These are phyloP conservation scores for Slavum lentiscoides DNA, from an alignment of 2,888 invertebrate genomes.

Conservation along the genomic window DNA sequence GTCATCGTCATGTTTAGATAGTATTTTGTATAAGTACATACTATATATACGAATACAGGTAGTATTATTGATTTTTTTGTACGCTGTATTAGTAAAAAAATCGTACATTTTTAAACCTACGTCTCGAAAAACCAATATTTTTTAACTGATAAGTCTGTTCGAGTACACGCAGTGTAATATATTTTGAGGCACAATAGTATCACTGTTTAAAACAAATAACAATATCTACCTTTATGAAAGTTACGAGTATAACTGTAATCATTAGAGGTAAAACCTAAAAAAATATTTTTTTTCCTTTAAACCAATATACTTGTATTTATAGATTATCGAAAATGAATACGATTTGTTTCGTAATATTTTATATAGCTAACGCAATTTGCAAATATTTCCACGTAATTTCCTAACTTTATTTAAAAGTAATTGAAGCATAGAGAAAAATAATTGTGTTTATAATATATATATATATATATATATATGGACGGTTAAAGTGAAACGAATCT, in stretches of 20 bases:
- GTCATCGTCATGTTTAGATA: not conserved
- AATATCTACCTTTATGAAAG: not conserved
- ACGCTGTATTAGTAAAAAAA: constrained; percentile 13
- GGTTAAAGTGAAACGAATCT: not conserved
- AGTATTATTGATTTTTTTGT: constrained; percentile 14
- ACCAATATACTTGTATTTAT: not conserved
- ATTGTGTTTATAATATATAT: no score
- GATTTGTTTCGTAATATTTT: not conserved
- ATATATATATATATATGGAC: not conserved
- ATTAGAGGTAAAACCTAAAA: not conserved
- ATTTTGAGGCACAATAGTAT: not conserved
- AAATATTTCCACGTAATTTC: not conserved
- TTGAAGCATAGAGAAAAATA: not conserved
- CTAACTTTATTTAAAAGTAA: not conserved
- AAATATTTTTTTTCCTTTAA: not conserved
- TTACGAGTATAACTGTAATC: constrained; percentile 3
- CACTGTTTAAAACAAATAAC: not conserved
- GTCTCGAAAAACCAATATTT: constrained; percentile 8
- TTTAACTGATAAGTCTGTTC: constrained; percentile 16
- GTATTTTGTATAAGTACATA: not conserved
- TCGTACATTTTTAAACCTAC: constrained; percentile 10
- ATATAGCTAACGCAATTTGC: not conserved
- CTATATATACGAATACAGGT: constrained; percentile 8
- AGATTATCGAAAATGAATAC: not conserved
- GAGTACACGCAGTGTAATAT: not conserved